Percentiles rank a stretch among this genome's conserved stretches.
Evolutionary conservation across 1,140 invertebrate genomes (phyloP).

Genomic region (Orius laevigatus): DNA sequence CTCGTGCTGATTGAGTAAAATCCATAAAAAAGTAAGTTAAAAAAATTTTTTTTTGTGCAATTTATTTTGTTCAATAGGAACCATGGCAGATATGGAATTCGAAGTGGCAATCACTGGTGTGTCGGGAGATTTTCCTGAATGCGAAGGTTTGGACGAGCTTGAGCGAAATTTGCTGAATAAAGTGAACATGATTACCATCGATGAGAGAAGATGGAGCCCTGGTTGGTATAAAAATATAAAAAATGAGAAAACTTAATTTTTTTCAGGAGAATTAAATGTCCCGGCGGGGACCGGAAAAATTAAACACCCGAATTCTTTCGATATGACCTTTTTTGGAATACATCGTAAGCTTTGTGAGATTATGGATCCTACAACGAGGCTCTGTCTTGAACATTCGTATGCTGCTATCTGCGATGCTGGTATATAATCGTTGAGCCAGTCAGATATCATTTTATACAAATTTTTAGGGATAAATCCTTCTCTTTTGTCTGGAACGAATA

Average conservation of each 20-base stretch:
- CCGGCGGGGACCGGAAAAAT: slow-evolving; percentile 21
- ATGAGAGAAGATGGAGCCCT: slow-evolving; percentile 12
- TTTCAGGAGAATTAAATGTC: slow-evolving; percentile 18
- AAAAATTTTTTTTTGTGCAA: too few relatives aligned
- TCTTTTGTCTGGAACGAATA: slow-evolving; percentile 32
- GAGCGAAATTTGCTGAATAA: slow-evolving; percentile 34
- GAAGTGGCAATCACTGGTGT: slow-evolving; percentile 43
- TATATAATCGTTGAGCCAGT: slow-evolving; percentile 3
- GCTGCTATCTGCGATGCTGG: slow-evolving; percentile 24
- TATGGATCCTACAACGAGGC: slow-evolving; percentile 19
- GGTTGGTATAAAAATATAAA: slow-evolving; percentile 6
- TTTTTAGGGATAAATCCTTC: slow-evolving; percentile 29
- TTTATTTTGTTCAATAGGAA: too few relatives aligned
- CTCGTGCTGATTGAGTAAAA: too few relatives aligned
- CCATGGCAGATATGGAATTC: neutral
- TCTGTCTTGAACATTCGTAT: slow-evolving; percentile 19
- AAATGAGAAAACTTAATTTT: slow-evolving; percentile 5
- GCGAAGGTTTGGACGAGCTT: slow-evolving; percentile 41
- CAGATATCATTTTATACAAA: neutral
- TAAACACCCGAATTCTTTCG: slow-evolving; percentile 19
- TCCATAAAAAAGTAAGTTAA: too few relatives aligned
- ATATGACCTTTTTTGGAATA: slow-evolving; percentile 23
- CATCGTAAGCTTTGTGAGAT: slow-evolving; percentile 17
- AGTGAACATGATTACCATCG: slow-evolving; percentile 38
- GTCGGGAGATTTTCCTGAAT: slow-evolving; percentile 40